These are phyloP conservation scores for Chelon auratus DNA, from an alignment of 2,797 vertebrate species.

Conservation along the genomic window DNA sequence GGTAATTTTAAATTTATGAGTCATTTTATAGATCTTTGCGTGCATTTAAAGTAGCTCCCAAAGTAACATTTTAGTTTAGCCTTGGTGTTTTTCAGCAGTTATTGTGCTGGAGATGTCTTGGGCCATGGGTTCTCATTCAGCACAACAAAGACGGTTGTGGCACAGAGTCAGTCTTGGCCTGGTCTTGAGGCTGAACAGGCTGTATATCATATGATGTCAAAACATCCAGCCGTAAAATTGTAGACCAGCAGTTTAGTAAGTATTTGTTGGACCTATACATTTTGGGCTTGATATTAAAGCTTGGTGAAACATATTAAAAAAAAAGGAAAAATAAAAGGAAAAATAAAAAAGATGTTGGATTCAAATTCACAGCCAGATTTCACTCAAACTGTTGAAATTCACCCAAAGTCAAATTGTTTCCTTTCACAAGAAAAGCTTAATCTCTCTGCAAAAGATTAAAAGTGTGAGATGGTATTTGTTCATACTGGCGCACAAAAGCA, in stretches of 20 bases:
- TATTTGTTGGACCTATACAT: slow-evolving; percentile 48
- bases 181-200: slow-evolving; percentile 52
- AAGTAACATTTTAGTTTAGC: slow-evolving; percentile 15
- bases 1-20: slow-evolving; percentile 25
- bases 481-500: slow-evolving; percentile 38
- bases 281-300: slow-evolving; percentile 43
- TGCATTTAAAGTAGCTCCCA: slow-evolving; percentile 30
- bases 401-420: slow-evolving; percentile 26
- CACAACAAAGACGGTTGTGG: slow-evolving; percentile 73
- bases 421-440: slow-evolving; percentile 27
- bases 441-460: slow-evolving; percentile 31
- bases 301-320: slow-evolving; percentile 43
- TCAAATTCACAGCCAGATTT: slow-evolving; percentile 23
- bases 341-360: slow-evolving; percentile 34
- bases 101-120: slow-evolving; percentile 44
- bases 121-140: slow-evolving; percentile 45
- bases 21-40: slow-evolving; percentile 11
- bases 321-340: slow-evolving; percentile 9
- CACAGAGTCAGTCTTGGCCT: slow-evolving; percentile 54
- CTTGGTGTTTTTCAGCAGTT: slow-evolving; percentile 28
- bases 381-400: slow-evolving; percentile 33
- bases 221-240: slow-evolving; percentile 59
- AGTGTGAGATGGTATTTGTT: slow-evolving; percentile 39
- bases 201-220: slow-evolving; percentile 65
- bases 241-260: slow-evolving; percentile 47